Evolutionary conservation across 2,888 invertebrate species (phyloP).

Genomic region (Acanthosoma haemorrhoidale): DNA sequence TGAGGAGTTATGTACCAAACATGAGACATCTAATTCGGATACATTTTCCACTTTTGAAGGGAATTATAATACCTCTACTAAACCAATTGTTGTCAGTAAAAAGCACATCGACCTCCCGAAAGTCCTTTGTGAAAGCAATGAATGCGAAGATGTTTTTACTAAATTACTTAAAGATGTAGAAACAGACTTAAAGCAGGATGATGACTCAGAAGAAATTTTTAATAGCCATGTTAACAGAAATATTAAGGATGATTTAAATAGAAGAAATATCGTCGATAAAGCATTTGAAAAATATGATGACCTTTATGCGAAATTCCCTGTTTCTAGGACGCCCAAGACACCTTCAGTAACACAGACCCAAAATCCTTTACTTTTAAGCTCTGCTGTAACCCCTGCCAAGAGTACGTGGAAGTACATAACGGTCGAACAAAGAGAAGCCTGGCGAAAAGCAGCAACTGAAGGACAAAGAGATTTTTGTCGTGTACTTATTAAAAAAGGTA

Average conservation of each 20-base stretch:
- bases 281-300: conserved; percentile 16
- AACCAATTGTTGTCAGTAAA: not conserved
- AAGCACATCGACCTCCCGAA: not conserved
- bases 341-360: not conserved
- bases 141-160: not conserved
- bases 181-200: not conserved
- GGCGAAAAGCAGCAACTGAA: not conserved
- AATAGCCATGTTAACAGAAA: not conserved
- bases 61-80: not conserved
- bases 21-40: not conserved
- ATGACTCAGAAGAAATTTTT: conserved; percentile 19
- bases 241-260: not conserved
- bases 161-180: not conserved
- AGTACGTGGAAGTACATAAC: not conserved
- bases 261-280: not conserved
- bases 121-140: not conserved
- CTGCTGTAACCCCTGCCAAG: not conserved
- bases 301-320: conserved; percentile 13
- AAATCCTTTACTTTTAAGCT: not conserved
- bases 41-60: not conserved
- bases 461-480: conserved; percentile 12
- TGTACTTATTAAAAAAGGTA: not conserved
- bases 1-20: not conserved
- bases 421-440: not conserved
- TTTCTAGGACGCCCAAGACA: not conserved